A percentile compares a stretch with the other conserved stretches of the same genome.
Evolutionary conservation across 2,797 vertebrate species (phyloP).

Genomic region (Eupleurogrammus muticus): DNA sequence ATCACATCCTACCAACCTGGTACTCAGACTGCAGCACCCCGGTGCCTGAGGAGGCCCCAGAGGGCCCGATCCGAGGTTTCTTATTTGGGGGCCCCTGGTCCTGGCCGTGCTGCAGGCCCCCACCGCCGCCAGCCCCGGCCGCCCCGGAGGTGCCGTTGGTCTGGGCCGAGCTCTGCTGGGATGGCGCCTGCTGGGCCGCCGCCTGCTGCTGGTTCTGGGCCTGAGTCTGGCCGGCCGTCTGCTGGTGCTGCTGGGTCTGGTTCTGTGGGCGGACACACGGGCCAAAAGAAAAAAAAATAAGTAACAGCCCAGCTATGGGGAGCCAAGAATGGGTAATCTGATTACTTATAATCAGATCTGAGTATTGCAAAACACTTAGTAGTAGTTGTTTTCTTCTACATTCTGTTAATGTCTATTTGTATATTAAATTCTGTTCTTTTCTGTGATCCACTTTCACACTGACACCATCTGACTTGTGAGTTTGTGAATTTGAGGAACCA

Average conservation of each 20-base stretch:
- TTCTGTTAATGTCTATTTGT: conserved; percentile 3
- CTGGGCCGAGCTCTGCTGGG: conserved; percentile 91
- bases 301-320: neutral
- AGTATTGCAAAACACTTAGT: no score
- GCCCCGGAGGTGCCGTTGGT: conserved; percentile 91
- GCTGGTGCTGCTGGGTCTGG: conserved; percentile 81
- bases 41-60: conserved; percentile 90
- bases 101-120: conserved; percentile 90
- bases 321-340: neutral
- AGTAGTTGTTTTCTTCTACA: neutral
- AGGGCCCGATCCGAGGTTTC: conserved; percentile 94
- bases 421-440: neutral
- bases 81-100: conserved; percentile 95
- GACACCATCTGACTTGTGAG: neutral
- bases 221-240: conserved; percentile 80
- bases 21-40: conserved; percentile 93
- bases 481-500: neutral
- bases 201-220: conserved; percentile 88
- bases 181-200: conserved; percentile 83
- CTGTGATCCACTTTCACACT: conserved; percentile 14
- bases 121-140: conserved; percentile 59
- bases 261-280: conserved; percentile 56
- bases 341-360: no score
- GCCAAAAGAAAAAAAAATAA: neutral
- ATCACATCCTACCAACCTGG: conserved; percentile 93